Evolutionary conservation across 1,140 invertebrate genomes (phyloP), one percentile per base, ranked within the genome.

Genomic region (Acromyrmex heyeri): DNA sequence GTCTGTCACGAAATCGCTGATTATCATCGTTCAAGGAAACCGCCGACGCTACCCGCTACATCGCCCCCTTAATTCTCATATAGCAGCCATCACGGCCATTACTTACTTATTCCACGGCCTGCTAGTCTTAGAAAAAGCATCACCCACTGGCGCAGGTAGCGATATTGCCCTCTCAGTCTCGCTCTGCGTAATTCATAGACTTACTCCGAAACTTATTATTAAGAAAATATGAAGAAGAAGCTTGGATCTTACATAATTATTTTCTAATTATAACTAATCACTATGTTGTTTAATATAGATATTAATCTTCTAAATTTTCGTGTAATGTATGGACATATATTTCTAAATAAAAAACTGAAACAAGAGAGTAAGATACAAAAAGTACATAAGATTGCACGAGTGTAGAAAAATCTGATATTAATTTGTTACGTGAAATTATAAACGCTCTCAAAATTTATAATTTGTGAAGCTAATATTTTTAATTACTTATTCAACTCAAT

Each of bases 1-100:
- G 95, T 95, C 95, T 94, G 95, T 95, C 95, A 95, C 95, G 94
- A 95, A 95, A 95, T 95, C 95, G 89, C 94, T 95, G 95, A 95
- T 95, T 95, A 95, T 95, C 95, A 95, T 95, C 95, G 94, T 95
- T 95, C 95, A 94, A 95, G 94, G 94, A 95, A 95, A 94, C 91
- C 91, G 92, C 91, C 91, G 91, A 91, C 92, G 91, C 91, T 91
- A 86, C 86, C 83, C 76, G 91, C 88, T 91, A 83, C 91, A 92
- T 93, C 91, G 91, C 91, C 93, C 91, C 21, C 70, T 91, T 91
- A 91, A 92, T 91, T 89, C 87, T 88, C 91, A 85, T 93, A 93
- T 91, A 94, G 85, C 92, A 94, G 87, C 92, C 93, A 93, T 94
- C 93, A 93, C 91, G 92, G 89, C 90, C 91, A 94, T 94, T 93